Percentiles rank a stretch among this genome's conserved stretches.
phyloP scores from a whole-genome alignment of 1,140 invertebrate genomes.

The Hylyphantes graminicola region DNA sequence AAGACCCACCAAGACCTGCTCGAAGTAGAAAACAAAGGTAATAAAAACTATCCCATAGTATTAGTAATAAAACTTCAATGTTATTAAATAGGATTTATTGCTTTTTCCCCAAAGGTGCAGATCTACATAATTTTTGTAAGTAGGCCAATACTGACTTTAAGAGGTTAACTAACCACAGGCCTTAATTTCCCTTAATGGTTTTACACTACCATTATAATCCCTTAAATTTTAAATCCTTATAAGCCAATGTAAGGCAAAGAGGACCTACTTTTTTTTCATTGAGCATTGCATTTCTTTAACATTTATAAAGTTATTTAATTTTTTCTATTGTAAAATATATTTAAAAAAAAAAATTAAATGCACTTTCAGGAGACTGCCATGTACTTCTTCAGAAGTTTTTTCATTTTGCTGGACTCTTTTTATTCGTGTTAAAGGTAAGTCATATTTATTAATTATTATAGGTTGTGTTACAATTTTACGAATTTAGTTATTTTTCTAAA shows the following conservation, averaged over 20 bases:
- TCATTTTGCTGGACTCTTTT: slow-evolving; percentile 95
- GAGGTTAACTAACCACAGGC: neutral
- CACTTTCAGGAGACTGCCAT: slow-evolving; percentile 72
- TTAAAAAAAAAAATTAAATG: neutral
- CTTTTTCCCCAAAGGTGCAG: slow-evolving; percentile 19
- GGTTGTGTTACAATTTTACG: neutral
- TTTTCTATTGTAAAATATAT: too few species aligned
- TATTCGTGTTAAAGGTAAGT: slow-evolving; percentile 84
- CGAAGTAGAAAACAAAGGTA: slow-evolving; percentile 80
- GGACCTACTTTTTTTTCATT: too few species aligned
- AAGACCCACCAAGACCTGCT: slow-evolving; percentile 73
- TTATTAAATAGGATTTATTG: slow-evolving; percentile 16
- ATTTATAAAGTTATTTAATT: too few species aligned
- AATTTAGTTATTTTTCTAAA: neutral
- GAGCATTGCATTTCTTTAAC: too few species aligned
- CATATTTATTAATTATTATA: slow-evolving; percentile 27
- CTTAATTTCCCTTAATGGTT: too few species aligned
- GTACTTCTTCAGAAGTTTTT: slow-evolving; percentile 84
- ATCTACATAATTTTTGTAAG: slow-evolving; percentile 48
- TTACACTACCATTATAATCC: too few species aligned
- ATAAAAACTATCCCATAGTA: slow-evolving; percentile 61
- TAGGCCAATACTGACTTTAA: neutral
- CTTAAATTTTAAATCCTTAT: too few species aligned
- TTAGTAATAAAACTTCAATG: neutral
- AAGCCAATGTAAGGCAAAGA: too few species aligned